Evolutionary conservation across 2,797 vertebrate species (phyloP).

Genomic region (Eurystomus glaucurus): DNA sequence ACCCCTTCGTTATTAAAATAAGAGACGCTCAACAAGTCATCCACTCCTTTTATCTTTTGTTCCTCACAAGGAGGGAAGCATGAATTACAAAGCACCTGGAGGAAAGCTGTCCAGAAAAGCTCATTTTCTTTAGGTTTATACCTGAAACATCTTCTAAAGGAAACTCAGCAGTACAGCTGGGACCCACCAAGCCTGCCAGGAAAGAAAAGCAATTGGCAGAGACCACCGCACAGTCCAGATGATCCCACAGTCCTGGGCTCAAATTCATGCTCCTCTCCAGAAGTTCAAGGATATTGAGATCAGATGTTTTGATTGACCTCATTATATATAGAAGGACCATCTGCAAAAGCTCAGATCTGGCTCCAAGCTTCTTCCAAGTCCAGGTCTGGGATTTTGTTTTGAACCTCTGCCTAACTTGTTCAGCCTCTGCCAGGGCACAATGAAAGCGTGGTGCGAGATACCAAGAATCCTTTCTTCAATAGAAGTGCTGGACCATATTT

Average conservation of each 20-base stretch:
- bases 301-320: conserved; percentile 68
- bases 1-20: not conserved
- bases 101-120: not conserved
- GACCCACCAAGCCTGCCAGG: not conserved
- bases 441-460: not conserved
- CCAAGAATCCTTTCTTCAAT: not conserved
- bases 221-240: conserved; percentile 12
- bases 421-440: conserved; percentile 30
- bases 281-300: conserved; percentile 64
- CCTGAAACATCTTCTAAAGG: conserved; percentile 31
- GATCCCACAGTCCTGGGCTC: conserved; percentile 30
- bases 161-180: not conserved
- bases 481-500: not conserved
- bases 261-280: conserved; percentile 9
- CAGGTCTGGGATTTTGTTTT: conserved; percentile 45
- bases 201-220: conserved; percentile 53
- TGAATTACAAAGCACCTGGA: not conserved
- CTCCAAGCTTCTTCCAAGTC: conserved; percentile 40
- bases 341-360: conserved; percentile 59
- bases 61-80: not conserved
- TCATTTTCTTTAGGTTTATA: conserved; percentile 2
- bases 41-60: not conserved
- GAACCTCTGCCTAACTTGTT: conserved; percentile 40
- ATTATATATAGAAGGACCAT: conserved; percentile 56
- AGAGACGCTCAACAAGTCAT: not conserved